Evolutionary conservation across 2,113 vertebrate species (phyloP).

Genomic region (Grantiella picta): DNA sequence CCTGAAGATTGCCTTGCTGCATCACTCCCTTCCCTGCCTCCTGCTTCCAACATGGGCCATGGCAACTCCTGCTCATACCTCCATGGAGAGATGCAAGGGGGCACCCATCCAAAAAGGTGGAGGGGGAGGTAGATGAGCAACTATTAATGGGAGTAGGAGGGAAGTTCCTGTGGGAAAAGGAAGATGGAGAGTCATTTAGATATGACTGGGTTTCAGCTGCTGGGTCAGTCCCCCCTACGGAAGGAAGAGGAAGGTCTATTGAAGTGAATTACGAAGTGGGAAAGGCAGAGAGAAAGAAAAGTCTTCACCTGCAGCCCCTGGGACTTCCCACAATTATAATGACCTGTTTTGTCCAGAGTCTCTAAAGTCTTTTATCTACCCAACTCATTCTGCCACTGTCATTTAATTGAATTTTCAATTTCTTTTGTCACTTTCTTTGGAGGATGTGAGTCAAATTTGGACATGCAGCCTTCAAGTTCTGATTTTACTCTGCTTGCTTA

Average conservation of each 20-base stretch:
- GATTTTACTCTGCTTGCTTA: neutral
- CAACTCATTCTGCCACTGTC: neutral
- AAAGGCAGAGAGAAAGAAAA: neutral
- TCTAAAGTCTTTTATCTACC: neutral
- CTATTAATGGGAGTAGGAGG: neutral
- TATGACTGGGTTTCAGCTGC: neutral
- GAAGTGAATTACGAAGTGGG: neutral
- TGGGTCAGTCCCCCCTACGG: neutral
- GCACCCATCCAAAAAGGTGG: rapidly evolving
- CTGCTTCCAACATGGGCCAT: neutral
- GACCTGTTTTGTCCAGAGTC: neutral
- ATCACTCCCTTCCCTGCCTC: neutral
- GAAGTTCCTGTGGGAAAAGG: neutral
- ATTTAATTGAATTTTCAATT: neutral
- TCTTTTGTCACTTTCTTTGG: neutral
- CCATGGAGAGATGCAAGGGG: rapidly evolving
- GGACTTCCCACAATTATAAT: neutral
- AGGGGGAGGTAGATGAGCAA: neutral
- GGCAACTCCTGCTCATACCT: neutral
- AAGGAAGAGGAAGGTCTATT: neutral
- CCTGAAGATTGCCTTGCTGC: neutral
- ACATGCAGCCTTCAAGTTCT: neutral
- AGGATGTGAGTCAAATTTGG: neutral
- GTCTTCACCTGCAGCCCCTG: neutral
- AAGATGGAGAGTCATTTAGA: neutral